Conservation (phyloP, 2,797 vertebrate species). For the Cossypha caffra region DNA sequence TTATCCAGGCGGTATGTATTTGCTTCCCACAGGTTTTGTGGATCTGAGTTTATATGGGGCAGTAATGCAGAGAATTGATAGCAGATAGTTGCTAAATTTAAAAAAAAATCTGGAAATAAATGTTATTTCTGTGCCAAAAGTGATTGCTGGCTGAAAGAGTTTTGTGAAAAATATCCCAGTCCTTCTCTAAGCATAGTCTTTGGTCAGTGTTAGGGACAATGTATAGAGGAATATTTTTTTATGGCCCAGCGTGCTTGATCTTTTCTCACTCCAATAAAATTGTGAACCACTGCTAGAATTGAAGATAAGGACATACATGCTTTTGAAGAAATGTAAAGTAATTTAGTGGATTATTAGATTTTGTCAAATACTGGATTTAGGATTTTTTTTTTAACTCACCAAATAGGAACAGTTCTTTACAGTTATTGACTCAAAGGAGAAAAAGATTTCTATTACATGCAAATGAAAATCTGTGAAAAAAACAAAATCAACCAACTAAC, state of each 20-base stretch:
- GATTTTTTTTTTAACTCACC: not conserved
- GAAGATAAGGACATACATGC: not conserved
- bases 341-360: not conserved
- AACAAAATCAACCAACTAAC: not conserved
- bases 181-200: not conserved
- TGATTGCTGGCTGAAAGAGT: not conserved
- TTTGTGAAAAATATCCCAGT: not conserved
- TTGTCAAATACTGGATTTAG: not conserved
- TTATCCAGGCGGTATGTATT: not conserved
- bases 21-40: not conserved
- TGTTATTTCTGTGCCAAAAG: not conserved
- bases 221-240: not conserved
- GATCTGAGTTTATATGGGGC: not conserved
- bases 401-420: not conserved
- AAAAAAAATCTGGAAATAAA: not conserved
- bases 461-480: not conserved
- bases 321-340: not conserved
- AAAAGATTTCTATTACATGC: not conserved
- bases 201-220: not conserved
- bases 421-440: not conserved
- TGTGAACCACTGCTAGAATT: not conserved
- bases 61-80: not conserved
- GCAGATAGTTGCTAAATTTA: rapidly evolving
- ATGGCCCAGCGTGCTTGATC: not conserved
- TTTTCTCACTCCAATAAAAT: not conserved